A percentile compares a stretch with the other conserved stretches of the same genome.
Evolutionary conservation across 2,113 vertebrate species (phyloP).

Genomic region (Notarius quadriscutis): DNA sequence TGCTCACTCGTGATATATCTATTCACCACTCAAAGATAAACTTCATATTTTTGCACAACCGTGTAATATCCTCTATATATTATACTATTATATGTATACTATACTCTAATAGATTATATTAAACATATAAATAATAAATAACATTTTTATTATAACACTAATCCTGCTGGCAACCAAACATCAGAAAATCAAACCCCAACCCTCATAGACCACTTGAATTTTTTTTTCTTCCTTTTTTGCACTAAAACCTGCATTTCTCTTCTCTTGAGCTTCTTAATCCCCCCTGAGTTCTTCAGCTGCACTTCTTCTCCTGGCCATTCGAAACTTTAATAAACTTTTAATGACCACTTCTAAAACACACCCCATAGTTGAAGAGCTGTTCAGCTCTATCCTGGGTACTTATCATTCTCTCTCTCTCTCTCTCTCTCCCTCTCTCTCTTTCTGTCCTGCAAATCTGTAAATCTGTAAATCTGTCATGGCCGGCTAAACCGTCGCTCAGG

Average conservation of each 20-base stretch:
- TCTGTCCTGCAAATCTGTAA: conserved; percentile 31
- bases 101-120: background rate
- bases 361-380: conserved; percentile 73
- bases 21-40: too few species aligned
- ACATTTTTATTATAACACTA: background rate
- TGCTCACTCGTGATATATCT: too few species aligned
- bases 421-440: background rate
- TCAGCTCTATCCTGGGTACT: conserved; percentile 65
- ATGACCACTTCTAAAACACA: conserved; percentile 74
- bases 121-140: background rate
- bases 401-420: conserved; percentile 18
- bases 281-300: conserved; percentile 21
- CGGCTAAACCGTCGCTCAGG: conserved; percentile 86
- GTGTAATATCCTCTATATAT: too few species aligned
- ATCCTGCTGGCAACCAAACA: background rate
- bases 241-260: conserved; percentile 7
- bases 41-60: too few species aligned
- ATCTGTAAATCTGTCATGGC: conserved; percentile 87
- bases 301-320: conserved; percentile 53
- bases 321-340: conserved; percentile 81
- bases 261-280: conserved; percentile 25
- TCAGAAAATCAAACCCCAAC: background rate
- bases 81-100: too few species aligned
- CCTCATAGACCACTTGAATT: background rate
- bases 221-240: background rate